Base-by-base conservation (phyloP, 2,888 invertebrate genomes). In the Lithophane socia region DNA sequence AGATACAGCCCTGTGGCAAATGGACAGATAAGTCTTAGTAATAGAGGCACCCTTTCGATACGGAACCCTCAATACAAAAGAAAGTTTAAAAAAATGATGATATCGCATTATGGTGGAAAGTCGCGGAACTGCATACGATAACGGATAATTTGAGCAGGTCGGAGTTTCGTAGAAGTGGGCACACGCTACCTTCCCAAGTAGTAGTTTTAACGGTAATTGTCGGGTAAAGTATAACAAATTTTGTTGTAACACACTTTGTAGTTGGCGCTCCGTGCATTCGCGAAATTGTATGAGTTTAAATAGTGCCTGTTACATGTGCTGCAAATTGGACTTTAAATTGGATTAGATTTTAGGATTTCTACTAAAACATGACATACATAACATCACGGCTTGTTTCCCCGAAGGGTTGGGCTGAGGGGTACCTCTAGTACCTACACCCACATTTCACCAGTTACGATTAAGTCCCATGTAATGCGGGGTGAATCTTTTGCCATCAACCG, bases 181-280 rank as follows among this genome's bases (percentile, higher is more conserved):
- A 79, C 83, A 87, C 80, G 84, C 80, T 52, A 86, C 74, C 54
- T 67, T 61, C 58, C 64, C 60, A 69, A 82, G 79, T 82, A 66
- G 79, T 80, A 78, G 80, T 86, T 87, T 78, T 71, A 87, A 68
- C 66, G 44, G 77, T 87, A 86, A 87, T 87, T 84, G 76, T 78
- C 65, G 75, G 72, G 68, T 65, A 63, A 77, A 82, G 71, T 79
- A 70, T 80, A 79, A 86, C 82, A 80, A 80, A 86, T 82, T 84
- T 84, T 71, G 81, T 56, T 77, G 77, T 73, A 79, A 79, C 72
- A 74, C 74, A 74, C 76, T 80, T 77, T 58, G 69, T 73, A 73
- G 61, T 63, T 61, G 64, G 73, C 37, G 52, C 42, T 60, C 24
- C 71, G 73, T 64, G 63, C 44, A 71, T 60, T 75, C 42, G 58